Evolutionary conservation across 1,140 invertebrate species (phyloP), one percentile per base, ranked within the genome.

Genomic region (Telenomus remus): DNA sequence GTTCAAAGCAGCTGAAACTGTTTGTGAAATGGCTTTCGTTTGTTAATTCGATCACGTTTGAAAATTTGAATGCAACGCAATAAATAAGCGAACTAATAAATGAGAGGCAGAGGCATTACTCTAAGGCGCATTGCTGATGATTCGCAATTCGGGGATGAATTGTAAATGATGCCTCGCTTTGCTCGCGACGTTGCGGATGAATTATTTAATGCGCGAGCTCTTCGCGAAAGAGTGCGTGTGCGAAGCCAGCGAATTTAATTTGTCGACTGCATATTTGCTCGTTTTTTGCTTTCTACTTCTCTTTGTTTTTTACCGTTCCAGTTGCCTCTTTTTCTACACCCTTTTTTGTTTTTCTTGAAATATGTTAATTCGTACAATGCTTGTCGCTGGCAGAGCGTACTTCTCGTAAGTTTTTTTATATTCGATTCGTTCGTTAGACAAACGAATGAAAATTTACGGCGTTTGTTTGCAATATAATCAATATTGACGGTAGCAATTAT

Each of bases 161-260:
- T 69, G 74, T 63, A 65, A 71, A 71, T 66, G 74, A 71, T 68
- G 19, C 53, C 14, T 66, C 34, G 46, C 60, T 61, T 61, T 56
- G 49, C 55, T 59, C 51, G 48, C 74, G 42, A 72, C 51, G 59
- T 69, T 14, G 39, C 50, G 14, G 49, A 72, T 72, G 75, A 77
- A 77, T 72, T 71, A 77, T 69, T 78, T 69, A 73, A 78, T 64
- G 56, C 56, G 54, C 55, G 42, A 55, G n/a, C 43, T 50, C 50
- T 14, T n/a, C 37, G 44, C 42, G 43, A 50, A 54, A 53, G 37
- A 53, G 19, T 33, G 39, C 56, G 47, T 37, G 51, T 13, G 54
- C 53, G 49, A 27, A 16, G 48, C 54, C 11, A 37, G 46, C 9
- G 64, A 77, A 77, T 66, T 69, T 68, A 63, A 77, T 77, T 77